These are phyloP conservation scores for Thripadectes ignobilis DNA, from an alignment of 2,797 vertebrate species.

Conservation along the genomic window DNA sequence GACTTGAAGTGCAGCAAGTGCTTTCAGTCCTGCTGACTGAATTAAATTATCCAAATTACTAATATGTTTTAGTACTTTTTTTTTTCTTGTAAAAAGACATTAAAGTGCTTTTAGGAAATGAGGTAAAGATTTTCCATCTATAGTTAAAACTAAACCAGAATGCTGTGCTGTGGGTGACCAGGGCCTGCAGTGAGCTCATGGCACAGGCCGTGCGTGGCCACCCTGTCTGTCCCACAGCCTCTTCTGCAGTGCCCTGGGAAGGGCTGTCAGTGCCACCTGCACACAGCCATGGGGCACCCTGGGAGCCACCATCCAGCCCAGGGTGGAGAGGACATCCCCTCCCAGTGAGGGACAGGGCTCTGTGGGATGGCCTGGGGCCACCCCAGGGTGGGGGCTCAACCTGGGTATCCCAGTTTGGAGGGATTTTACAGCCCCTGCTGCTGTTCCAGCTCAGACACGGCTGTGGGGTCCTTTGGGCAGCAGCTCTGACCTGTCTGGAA, in stretches of 20 bases:
- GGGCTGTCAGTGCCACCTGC: neutral
- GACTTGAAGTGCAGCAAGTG: neutral
- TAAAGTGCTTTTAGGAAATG: slow-evolving; percentile 41
- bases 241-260: rapidly evolving
- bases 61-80: neutral
- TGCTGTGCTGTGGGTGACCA: neutral
- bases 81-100: neutral
- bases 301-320: rapidly evolving
- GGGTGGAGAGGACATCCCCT: neutral
- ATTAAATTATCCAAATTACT: slow-evolving; percentile 1
- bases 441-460: neutral
- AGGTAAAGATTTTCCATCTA: neutral
- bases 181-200: neutral
- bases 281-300: rapidly evolving
- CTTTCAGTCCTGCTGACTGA: slow-evolving; percentile 17
- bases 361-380: neutral
- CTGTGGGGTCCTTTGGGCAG: neutral
- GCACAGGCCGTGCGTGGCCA: rapidly evolving
- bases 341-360: neutral
- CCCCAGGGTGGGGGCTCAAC: neutral
- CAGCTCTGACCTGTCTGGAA: neutral
- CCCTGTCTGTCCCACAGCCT: rapidly evolving
- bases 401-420: rapidly evolving
- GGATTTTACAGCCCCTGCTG: neutral
- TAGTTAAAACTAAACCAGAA: neutral